These are phyloP conservation scores for Drosophila fulvimacula DNA, from an alignment of 2,888 invertebrate species.

Conservation along the genomic window DNA sequence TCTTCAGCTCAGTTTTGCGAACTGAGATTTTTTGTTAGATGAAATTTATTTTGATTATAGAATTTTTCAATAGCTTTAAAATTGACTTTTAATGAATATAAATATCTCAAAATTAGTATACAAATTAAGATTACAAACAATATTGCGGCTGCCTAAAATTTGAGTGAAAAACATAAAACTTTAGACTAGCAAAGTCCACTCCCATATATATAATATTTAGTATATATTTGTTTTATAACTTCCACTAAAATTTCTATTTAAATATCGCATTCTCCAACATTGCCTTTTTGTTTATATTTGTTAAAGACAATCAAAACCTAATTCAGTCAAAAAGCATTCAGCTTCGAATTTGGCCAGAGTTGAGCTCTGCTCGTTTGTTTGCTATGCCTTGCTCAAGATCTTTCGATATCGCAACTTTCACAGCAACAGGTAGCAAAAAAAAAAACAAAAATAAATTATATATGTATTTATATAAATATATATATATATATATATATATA, in stretches of 20 bases:
- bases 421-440: slow-evolving; percentile 33
- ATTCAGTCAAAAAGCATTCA: neutral
- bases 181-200: too few species aligned
- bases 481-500: neutral
- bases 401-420: slow-evolving; percentile 44
- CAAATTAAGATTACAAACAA: too few species aligned
- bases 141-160: too few species aligned
- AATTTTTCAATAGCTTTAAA: too few species aligned
- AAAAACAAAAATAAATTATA: neutral
- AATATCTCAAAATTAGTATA: too few species aligned
- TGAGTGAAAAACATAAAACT: too few species aligned
- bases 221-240: too few species aligned
- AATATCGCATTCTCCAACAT: neutral
- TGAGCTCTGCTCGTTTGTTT: neutral
- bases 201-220: too few species aligned
- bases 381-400: slow-evolving; percentile 8
- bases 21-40: too few species aligned
- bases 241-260: neutral
- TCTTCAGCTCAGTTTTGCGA: too few species aligned
- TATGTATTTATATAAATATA: slow-evolving; percentile 1
- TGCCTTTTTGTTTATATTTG: neutral
- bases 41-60: too few species aligned
- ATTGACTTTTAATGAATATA: too few species aligned
- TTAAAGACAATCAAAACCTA: neutral
- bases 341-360: slow-evolving; percentile 1